Evolutionary conservation across 1,140 invertebrate species (phyloP).

Genomic region (Drosophila funebris): DNA sequence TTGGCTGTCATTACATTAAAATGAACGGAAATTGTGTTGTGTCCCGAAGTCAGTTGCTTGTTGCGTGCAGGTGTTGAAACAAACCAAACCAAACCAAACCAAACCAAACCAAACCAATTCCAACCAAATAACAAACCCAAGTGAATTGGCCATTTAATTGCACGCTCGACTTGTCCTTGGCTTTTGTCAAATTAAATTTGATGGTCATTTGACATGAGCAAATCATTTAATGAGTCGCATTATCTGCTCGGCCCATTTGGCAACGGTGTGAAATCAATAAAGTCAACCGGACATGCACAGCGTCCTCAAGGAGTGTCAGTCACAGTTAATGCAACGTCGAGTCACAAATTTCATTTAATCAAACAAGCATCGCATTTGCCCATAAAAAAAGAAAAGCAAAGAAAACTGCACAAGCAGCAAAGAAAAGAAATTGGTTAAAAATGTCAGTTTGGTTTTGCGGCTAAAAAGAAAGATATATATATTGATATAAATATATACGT

Average conservation of each 20-base stretch:
- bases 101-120: not conserved
- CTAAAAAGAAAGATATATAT: slow-evolving; percentile 12
- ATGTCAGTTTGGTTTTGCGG: slow-evolving; percentile 8
- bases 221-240: slow-evolving; percentile 56
- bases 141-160: slow-evolving; percentile 40
- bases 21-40: slow-evolving; percentile 47
- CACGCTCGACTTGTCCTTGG: slow-evolving; percentile 15
- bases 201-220: slow-evolving; percentile 52
- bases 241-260: slow-evolving; percentile 18
- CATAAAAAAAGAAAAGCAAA: not conserved
- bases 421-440: not conserved
- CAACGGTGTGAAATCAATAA: slow-evolving; percentile 23
- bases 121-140: not conserved
- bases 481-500: not conserved
- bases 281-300: not conserved
- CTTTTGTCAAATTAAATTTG: slow-evolving; percentile 55
- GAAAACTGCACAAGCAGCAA: slow-evolving; percentile 9
- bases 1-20: slow-evolving; percentile 57
- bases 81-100: not conserved
- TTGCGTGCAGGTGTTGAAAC: slow-evolving; percentile 59
- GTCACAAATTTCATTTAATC: slow-evolving; percentile 43
- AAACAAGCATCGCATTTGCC: slow-evolving; percentile 10
- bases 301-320: not conserved
- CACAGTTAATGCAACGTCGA: slow-evolving; percentile 9
- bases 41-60: slow-evolving; percentile 13